These are phyloP conservation scores for Trichogramma evanescens DNA, from an alignment of 2,888 invertebrate genomes.

Conservation along the genomic window DNA sequence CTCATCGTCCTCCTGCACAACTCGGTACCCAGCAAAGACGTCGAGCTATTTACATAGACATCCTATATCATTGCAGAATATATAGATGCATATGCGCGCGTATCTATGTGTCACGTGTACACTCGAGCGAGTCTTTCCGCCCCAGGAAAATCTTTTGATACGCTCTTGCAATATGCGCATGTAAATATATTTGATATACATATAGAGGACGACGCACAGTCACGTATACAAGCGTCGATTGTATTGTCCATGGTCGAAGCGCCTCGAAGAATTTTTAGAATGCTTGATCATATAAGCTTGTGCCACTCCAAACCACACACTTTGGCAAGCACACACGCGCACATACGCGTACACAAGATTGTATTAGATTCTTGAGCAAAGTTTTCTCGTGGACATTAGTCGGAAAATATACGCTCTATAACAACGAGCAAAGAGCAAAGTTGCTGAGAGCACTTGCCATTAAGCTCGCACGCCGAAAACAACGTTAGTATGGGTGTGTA, in stretches of 20 bases:
- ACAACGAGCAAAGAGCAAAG: no score
- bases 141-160: conserved; percentile 3
- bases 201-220: no score
- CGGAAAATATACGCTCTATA: no score
- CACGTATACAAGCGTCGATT: conserved; percentile 22
- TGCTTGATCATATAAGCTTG: no score
- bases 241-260: conserved; percentile 12
- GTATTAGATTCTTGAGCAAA: conserved; percentile 47
- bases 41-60: no score
- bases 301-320: no score
- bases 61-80: not conserved
- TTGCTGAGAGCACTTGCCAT: no score
- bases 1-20: not conserved
- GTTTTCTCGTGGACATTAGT: conserved; percentile 41
- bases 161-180: not conserved
- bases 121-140: not conserved
- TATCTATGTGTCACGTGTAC: not conserved
- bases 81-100: conserved; percentile 2
- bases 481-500: no score
- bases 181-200: no score
- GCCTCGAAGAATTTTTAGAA: not conserved
- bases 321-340: no score
- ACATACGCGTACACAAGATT: conserved; percentile 41
- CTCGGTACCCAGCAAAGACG: not conserved
- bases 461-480: no score